phyloP scores from a whole-genome alignment of 1,140 invertebrate genomes.

The Nasonia vitripennis region DNA sequence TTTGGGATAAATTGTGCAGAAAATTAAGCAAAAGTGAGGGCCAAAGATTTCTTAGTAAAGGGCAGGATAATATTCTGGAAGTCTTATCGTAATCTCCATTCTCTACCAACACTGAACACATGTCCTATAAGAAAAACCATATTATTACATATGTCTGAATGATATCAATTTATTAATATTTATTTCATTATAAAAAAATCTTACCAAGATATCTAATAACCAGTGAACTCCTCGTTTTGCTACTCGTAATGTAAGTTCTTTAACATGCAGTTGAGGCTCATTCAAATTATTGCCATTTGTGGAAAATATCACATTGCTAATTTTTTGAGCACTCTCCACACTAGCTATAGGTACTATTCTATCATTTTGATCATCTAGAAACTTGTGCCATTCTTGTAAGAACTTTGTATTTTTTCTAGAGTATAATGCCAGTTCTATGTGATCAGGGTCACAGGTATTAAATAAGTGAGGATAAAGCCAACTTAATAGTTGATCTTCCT shows the following conservation, averaged over 20 bases:
- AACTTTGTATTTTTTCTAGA: constrained; percentile 61
- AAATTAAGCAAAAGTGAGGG: constrained; percentile 61
- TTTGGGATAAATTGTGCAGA: constrained; percentile 54
- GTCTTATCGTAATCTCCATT: constrained; percentile 59
- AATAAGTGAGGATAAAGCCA: constrained; percentile 61
- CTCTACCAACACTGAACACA: constrained; percentile 59
- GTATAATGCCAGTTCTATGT: constrained; percentile 66
- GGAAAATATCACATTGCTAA: constrained; percentile 61
- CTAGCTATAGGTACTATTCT: constrained; percentile 50
- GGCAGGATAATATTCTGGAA: constrained; percentile 57
- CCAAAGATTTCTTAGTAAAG: constrained; percentile 60
- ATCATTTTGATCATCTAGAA: constrained; percentile 57
- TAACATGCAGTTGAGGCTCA: constrained; percentile 53
- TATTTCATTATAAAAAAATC: constrained; percentile 30
- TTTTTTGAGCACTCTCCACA: constrained; percentile 57
- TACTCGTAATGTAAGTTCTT: constrained; percentile 62
- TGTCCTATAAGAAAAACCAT: constrained; percentile 58
- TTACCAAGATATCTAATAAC: constrained; percentile 66
- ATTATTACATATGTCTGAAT: constrained; percentile 2
- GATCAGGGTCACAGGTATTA: constrained; percentile 54
- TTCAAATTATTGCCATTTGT: constrained; percentile 48
- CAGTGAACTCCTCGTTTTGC: constrained; percentile 61
- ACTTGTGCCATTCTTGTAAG: constrained; percentile 62
- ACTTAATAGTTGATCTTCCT: constrained; percentile 56
- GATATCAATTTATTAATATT: constrained; percentile 39